A percentile compares a stretch with the other conserved stretches of the same genome.
These are phyloP conservation scores for Drosophila infuscata DNA, from an alignment of 2,888 invertebrate genomes.

Conservation along the genomic window DNA sequence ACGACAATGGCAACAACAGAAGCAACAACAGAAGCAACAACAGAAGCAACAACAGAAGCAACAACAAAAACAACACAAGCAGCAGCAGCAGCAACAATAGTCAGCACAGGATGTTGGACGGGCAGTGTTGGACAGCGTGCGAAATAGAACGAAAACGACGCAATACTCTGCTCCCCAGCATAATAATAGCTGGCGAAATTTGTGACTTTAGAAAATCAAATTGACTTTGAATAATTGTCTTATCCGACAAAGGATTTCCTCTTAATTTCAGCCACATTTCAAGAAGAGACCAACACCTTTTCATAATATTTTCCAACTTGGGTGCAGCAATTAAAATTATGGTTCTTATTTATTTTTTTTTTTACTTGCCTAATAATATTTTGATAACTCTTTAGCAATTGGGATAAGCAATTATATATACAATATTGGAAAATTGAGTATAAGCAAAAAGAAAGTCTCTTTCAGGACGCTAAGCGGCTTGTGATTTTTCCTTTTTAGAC, in stretches of 20 bases:
- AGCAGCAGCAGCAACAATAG: conserved; percentile 9
- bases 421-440: neutral
- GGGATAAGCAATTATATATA: neutral
- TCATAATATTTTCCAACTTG: neutral
- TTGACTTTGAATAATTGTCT: neutral
- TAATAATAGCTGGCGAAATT: neutral
- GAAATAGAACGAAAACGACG: neutral
- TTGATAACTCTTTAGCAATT: neutral
- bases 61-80: too few species aligned
- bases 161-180: conserved; percentile 4
- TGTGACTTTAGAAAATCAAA: neutral
- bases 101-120: conserved; percentile 1
- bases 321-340: too few species aligned
- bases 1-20: conserved; percentile 17
- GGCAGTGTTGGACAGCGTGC: conserved; percentile 27
- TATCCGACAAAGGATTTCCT: neutral
- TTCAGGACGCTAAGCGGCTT: conserved; percentile 62
- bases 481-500: conserved; percentile 44
- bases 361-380: neutral
- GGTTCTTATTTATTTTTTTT: too few species aligned
- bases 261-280: neutral
- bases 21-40: neutral
- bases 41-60: neutral
- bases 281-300: neutral
- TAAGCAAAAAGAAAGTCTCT: neutral